Conservation (phyloP, 2,113 vertebrate species). For the Crotalus viridis region DNA sequence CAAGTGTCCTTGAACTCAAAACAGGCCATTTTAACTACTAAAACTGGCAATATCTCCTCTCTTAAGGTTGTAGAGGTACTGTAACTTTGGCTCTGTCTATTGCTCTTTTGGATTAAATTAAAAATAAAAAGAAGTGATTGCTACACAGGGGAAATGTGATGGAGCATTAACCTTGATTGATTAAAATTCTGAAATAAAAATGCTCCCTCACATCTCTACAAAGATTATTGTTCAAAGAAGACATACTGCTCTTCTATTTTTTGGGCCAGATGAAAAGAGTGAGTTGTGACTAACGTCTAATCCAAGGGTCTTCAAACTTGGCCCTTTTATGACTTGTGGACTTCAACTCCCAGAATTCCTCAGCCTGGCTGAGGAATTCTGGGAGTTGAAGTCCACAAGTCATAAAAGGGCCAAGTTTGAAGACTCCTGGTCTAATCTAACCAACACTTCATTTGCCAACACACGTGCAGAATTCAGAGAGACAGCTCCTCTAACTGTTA, state of each 20-base stretch:
- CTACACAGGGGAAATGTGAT: neutral
- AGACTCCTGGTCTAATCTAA: no score
- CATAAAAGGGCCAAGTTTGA: no score
- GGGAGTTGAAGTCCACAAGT: no score
- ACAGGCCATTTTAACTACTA: neutral
- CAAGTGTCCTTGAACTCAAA: neutral
- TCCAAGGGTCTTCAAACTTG: no score
- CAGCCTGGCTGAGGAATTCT: no score
- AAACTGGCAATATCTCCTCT: neutral
- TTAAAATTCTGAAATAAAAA: neutral
- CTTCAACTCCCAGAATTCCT: no score
- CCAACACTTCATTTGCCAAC: neutral
- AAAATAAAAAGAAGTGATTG: neutral
- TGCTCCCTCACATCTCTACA: neutral
- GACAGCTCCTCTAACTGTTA: no score
- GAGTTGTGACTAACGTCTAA: no score
- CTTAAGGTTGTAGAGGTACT: neutral
- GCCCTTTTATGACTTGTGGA: no score
- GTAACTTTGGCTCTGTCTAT: neutral
- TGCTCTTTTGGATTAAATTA: neutral
- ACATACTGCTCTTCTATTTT: no score
- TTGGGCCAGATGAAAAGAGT: no score
- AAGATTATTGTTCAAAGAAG: neutral
- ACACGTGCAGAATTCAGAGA: neutral
- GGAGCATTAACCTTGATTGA: neutral